Conservation (phyloP, 2,113 vertebrate genomes). For the Aramus guarauna region DNA sequence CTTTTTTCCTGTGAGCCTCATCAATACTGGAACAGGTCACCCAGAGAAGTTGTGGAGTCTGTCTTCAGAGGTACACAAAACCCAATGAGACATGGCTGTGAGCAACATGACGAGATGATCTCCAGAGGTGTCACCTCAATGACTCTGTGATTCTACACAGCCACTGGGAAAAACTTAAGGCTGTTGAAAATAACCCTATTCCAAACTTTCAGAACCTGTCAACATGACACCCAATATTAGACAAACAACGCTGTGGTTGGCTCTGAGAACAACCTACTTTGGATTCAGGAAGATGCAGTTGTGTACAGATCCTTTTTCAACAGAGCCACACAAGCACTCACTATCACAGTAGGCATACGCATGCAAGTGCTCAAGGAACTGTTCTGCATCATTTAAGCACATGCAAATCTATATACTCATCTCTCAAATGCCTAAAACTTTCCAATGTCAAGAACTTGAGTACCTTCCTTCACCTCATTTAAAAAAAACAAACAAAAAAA, state of each 20-base stretch:
- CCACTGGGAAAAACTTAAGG: not conserved
- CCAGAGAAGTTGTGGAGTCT: not conserved
- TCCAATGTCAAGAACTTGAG: not conserved
- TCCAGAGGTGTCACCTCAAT: not conserved
- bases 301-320: not conserved
- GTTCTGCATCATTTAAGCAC: not conserved
- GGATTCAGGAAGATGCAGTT: not conserved
- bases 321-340: not conserved
- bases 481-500: not conserved
- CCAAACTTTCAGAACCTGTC: not conserved
- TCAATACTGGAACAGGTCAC: not conserved
- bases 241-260: not conserved
- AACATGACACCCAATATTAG: not conserved
- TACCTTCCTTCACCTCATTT: not conserved
- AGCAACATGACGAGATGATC: not conserved
- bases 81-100: rapidly evolving
- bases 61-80: not conserved
- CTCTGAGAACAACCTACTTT: not conserved
- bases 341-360: not conserved
- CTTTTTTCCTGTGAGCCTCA: not conserved
- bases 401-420: not conserved
- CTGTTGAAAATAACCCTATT: not conserved
- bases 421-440: not conserved
- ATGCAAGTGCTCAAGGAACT: not conserved
- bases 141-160: not conserved